Evolutionary conservation across 2,888 invertebrate species (phyloP).

Genomic region (Macropis europaea): DNA sequence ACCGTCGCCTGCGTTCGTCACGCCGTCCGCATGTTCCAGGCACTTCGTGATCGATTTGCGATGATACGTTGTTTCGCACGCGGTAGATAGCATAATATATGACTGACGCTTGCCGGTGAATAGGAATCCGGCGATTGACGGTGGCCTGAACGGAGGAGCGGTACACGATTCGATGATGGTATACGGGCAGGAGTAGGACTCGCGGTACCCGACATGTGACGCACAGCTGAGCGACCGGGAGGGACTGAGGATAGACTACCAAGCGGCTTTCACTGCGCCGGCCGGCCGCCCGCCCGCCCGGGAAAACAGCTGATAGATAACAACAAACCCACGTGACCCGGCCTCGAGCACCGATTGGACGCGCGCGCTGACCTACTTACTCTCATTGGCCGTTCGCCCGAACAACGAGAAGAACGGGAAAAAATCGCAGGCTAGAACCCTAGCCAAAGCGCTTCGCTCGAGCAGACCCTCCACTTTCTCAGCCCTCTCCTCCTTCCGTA

Average conservation of each 20-base stretch:
- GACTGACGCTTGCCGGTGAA: constrained; percentile 44
- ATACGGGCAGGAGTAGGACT: constrained; percentile 56
- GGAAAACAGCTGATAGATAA: constrained; percentile 85
- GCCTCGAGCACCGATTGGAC: constrained; percentile 79
- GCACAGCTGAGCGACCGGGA: constrained; percentile 78
- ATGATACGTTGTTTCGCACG: constrained; percentile 47
- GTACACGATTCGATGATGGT: constrained; percentile 38
- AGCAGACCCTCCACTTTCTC: constrained; percentile 60
- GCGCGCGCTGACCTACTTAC: constrained; percentile 82
- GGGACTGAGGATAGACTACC: constrained; percentile 70
- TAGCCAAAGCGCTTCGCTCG: constrained; percentile 59
- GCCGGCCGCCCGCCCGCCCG: constrained; percentile 76
- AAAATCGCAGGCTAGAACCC: constrained; percentile 62
- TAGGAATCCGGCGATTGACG: constrained; percentile 33
- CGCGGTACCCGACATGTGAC: constrained; percentile 71
- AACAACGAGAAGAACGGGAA: constrained; percentile 67
- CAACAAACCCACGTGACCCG: constrained; percentile 86
- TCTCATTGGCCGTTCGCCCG: constrained; percentile 79
- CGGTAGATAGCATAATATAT: constrained; percentile 69
- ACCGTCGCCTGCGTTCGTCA: constrained; percentile 65
- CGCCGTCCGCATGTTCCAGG: constrained; percentile 69
- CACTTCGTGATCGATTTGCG: constrained; percentile 59
- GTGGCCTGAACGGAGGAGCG: constrained; percentile 37
- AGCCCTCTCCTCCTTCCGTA: constrained; percentile 35
- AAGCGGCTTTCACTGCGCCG: constrained; percentile 77